Evolutionary conservation across 2,888 invertebrate genomes (phyloP), one percentile per base, ranked within the genome.

Genomic region (Agonum fuliginosum): DNA sequence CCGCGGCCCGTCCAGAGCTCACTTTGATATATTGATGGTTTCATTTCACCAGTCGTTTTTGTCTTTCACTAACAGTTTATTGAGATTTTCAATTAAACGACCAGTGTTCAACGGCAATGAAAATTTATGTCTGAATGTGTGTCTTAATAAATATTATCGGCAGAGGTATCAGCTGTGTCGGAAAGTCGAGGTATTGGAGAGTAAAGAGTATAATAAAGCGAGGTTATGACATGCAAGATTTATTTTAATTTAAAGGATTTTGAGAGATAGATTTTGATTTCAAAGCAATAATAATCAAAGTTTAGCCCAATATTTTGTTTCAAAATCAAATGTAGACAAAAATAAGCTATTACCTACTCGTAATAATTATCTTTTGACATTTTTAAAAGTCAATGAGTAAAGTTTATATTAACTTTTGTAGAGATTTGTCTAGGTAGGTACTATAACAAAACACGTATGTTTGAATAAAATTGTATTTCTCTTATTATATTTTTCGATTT

Each of bases 1-100:
- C 70, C 14, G 70, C 12, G 27, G 70, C 43, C 24, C 54, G 54
- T 24, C 24, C 54, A 54, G 24, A 20, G 54, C 22, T 37, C 37
- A 34, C 34, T 37, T 37, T 54, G 54, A 54, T 54, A 54, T 54
- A 54, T 54, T 54, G 54, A 54, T 54, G 54, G 54, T 54, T 54
- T 54, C 54, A 54, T 54, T 54, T 22, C 24, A 22, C 24, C 54
- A 54, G 3, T 24, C 54, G 54, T 54, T 54, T 54, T 54, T 54
- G 54, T 54, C 54, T 54, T 54, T 54, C 54, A 54, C 22, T 22
- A 54, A n/a, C n/a, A n/a, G 24, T 54, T 54, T 54, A 54, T 54
- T 54, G 54, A 54, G 54, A 54, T 54, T 54, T 54, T 54, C 54
- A 54, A 54, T 54, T 54, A 54, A 54, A 54, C 54, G 12, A 12